These are phyloP conservation scores for Drosophila kohkoa DNA, from an alignment of 1,140 invertebrate genomes.

Conservation along the genomic window DNA sequence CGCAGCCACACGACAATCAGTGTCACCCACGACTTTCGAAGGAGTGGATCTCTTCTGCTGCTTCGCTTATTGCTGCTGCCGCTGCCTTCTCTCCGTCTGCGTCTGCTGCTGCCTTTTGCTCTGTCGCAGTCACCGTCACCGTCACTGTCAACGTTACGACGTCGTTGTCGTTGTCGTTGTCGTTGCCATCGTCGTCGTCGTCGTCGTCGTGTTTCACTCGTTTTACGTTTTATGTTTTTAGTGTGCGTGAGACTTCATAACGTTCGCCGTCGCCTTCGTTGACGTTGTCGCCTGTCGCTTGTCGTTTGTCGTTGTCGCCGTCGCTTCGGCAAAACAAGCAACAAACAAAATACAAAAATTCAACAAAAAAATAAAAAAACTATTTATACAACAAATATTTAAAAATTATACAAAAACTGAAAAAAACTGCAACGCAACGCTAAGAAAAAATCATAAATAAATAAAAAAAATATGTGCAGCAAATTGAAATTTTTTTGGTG, in stretches of 20 bases:
- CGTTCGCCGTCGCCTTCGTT: conserved; percentile 9
- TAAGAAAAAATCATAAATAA: neutral
- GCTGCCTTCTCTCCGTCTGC: conserved; percentile 2
- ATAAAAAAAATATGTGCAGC: conserved; percentile 34
- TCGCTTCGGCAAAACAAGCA: conserved; percentile 8
- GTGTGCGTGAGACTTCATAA: conserved; percentile 17
- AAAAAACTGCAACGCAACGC: no score
- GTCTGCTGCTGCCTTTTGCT: conserved; percentile 22
- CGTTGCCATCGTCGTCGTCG: neutral
- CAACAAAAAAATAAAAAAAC: conserved; percentile 10
- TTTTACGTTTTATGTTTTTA: conserved; percentile 7
- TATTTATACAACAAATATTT: neutral
- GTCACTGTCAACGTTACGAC: conserved; percentile 13
- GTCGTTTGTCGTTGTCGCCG: conserved; percentile 29
- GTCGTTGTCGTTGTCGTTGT: neutral
- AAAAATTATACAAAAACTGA: neutral
- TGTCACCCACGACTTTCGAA: conserved; percentile 83
- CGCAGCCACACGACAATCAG: conserved; percentile 73
- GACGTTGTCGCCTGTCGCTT: conserved; percentile 24
- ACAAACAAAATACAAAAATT: conserved; percentile 12
- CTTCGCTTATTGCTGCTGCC: conserved; percentile 23
- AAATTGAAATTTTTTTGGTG: conserved; percentile 41
- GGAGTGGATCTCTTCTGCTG: conserved; percentile 73
- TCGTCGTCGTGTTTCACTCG: neutral
- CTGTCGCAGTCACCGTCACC: conserved; percentile 27